These are phyloP conservation scores for Hyposmocoma kahamanoa DNA, from an alignment of 1,140 invertebrate species.

Conservation along the genomic window DNA sequence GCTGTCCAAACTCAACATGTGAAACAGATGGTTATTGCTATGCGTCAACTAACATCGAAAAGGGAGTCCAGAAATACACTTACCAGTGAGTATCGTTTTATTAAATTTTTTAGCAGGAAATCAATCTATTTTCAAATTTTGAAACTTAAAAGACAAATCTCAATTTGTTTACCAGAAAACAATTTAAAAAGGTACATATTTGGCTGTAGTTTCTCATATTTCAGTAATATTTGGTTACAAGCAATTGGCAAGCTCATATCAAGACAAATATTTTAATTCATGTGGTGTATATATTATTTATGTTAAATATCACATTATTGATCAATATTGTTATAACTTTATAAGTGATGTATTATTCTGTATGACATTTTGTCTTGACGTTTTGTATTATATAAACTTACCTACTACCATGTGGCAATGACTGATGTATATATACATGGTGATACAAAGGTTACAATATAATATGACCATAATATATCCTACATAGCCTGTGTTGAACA, in stretches of 20 bases:
- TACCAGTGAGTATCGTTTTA: slow-evolving; percentile 79
- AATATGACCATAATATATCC: no score
- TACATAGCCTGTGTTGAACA: no score
- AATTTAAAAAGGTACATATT: slow-evolving; percentile 46
- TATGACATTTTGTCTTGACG: no score
- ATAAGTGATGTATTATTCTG: no score
- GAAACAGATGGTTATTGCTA: slow-evolving; percentile 92
- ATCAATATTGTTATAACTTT: no score
- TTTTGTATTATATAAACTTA: no score
- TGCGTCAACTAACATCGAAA: slow-evolving; percentile 81
- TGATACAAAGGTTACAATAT: no score
- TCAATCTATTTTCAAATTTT: slow-evolving; percentile 7
- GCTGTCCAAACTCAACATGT: slow-evolving; percentile 85
- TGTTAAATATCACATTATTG: no score
- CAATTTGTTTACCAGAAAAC: slow-evolving; percentile 25
- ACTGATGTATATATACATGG: no score
- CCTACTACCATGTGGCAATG: no score
- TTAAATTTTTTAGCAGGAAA: neutral
- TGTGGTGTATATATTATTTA: no score
- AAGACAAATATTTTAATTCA: slow-evolving; percentile 10
- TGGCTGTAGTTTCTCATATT: no score
- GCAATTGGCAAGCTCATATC: slow-evolving; percentile 21
- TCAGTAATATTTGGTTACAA: slow-evolving; percentile 33
- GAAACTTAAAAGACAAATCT: slow-evolving; percentile 9
- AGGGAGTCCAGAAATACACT: slow-evolving; percentile 77